phyloP scores from a whole-genome alignment of 2,113 vertebrate species.

The Dasyurus viverrinus region DNA sequence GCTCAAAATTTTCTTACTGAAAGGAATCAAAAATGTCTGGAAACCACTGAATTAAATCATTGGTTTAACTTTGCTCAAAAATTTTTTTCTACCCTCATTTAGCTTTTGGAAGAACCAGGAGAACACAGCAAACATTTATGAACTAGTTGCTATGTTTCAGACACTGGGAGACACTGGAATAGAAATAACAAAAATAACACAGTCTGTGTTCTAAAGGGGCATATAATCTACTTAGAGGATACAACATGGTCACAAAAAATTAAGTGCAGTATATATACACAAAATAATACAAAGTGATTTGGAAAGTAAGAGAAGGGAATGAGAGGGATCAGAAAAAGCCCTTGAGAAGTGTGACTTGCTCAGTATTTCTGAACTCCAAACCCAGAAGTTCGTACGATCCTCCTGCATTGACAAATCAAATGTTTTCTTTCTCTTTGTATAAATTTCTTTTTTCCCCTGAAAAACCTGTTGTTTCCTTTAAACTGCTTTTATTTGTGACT shows the following conservation, averaged over 20 bases:
- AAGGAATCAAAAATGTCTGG: background rate
- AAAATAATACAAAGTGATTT: background rate
- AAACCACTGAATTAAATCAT: background rate
- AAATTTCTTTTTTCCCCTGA: background rate
- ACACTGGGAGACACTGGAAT: background rate
- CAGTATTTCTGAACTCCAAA: slow-evolving; percentile 16
- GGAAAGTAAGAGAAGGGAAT: background rate
- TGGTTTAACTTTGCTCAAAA: background rate
- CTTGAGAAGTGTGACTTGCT: slow-evolving; percentile 43
- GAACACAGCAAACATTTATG: background rate
- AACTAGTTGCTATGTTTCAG: background rate
- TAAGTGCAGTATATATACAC: background rate
- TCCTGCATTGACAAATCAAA: slow-evolving; percentile 47
- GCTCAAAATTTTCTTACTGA: background rate
- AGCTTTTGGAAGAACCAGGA: slow-evolving; percentile 61
- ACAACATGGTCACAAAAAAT: background rate
- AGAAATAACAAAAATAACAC: background rate
- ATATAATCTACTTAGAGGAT: background rate
- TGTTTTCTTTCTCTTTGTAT: background rate
- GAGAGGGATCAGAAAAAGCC: background rate
- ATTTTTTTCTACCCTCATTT: slow-evolving; percentile 55
- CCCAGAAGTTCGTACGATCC: slow-evolving; percentile 61
- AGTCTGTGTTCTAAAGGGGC: background rate
- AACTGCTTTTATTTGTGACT: background rate
- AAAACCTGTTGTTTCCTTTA: background rate